Evolutionary conservation across 2,888 invertebrate species (phyloP).

Genomic region (Neria commutata): DNA sequence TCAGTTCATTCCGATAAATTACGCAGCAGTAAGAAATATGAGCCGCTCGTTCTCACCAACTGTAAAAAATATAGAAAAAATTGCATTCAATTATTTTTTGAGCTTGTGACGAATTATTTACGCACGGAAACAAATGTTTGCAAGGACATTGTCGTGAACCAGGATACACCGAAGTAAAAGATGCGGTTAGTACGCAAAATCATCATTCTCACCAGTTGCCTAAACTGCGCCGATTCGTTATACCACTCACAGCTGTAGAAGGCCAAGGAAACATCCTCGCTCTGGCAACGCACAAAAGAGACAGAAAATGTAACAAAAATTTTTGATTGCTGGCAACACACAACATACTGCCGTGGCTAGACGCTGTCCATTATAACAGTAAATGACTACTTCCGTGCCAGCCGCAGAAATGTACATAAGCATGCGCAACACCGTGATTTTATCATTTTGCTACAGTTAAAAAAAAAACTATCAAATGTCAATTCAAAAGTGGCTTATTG

Average conservation of each 20-base stretch:
- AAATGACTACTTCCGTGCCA: slow-evolving; percentile 47
- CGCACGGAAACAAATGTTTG: slow-evolving; percentile 51
- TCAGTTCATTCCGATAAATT: slow-evolving; percentile 38
- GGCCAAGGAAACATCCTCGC: slow-evolving; percentile 43
- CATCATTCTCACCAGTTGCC: slow-evolving; percentile 48
- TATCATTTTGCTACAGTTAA: slow-evolving; percentile 33
- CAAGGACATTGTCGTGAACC: slow-evolving; percentile 52
- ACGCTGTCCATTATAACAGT: slow-evolving; percentile 51
- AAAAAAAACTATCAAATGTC: not conserved
- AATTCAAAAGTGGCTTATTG: not conserved
- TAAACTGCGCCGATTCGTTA: slow-evolving; percentile 45
- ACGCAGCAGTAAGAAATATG: slow-evolving; percentile 49
- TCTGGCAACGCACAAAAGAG: slow-evolving; percentile 28
- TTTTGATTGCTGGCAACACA: no score
- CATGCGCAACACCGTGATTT: slow-evolving; percentile 44
- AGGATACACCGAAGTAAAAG: slow-evolving; percentile 46
- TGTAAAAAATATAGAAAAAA: slow-evolving; percentile 31
- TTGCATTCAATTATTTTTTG: not conserved
- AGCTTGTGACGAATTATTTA: not conserved
- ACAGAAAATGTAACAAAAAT: not conserved
- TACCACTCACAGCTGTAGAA: slow-evolving; percentile 50
- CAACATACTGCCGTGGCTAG: slow-evolving; percentile 29
- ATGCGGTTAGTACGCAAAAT: slow-evolving; percentile 47
- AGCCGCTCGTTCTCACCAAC: slow-evolving; percentile 53
- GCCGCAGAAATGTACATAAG: slow-evolving; percentile 45